Base-by-base conservation (phyloP, 2,113 vertebrate species). In the Chionomys nivalis region DNA sequence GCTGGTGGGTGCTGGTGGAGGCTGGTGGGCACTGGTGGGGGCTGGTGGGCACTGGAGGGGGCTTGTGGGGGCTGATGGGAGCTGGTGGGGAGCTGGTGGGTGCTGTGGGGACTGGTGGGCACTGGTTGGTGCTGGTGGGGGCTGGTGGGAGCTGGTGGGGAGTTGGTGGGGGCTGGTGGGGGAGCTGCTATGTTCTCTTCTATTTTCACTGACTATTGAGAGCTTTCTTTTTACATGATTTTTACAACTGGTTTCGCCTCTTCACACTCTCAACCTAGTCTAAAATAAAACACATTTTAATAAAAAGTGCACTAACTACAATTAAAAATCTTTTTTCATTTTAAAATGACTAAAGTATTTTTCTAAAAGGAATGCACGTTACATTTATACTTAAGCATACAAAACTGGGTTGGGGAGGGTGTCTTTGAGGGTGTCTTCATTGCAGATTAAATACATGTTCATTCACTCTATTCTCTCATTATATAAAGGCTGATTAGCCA, bases 381-480 rank as follows among this genome's bases (percentile, higher is more conserved):
- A 94, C 87, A 95, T 90, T 92, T 94, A 96, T 28, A 36, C 5
- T 92, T 13, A 72, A 7, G 58, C 7, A 44, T 33, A 91, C 9
- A 96, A 94, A 92, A 66, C 14, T 42, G 0, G 17, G 75, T 7
- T 65, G 5, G 2, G 12, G 36, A 88, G 95, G 66, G 36, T 33
- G 63, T 75, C 7, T 92, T 16, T 94, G 6, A 87, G 3, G n/a
- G n/a, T n/a, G n/a, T 96, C 33, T 44, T 96, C 82, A 82, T 10
- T 89, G 66, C 21, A 93, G 58, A 95, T 23, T 81, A 23, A 55
- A 95, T 92, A 82, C 66, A 92, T 73, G 92, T 81, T 94, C 58
- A 94, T 93, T 96, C 52, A 52, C 28, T 92, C 97, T 89, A 78
- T 58, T 33, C 73, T 96, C 90, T 94, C 73, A 68, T 94, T 92